Evolutionary conservation across 1,140 invertebrate genomes (phyloP), one percentile per base, ranked within the genome.

Genomic region (Macrocentrus cingulum): DNA sequence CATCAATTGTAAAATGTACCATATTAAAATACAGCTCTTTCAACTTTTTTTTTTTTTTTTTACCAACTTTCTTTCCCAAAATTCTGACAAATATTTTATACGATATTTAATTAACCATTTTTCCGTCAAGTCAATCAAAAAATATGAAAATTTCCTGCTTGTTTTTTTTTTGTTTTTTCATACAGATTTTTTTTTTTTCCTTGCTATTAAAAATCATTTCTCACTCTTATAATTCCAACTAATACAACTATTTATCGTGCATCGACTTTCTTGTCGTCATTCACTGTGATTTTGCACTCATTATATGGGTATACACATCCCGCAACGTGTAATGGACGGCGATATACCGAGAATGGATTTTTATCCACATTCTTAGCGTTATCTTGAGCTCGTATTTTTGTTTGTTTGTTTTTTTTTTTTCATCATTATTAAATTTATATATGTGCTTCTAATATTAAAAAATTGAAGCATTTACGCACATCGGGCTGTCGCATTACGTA

Each of bases 1-100:
- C 32, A 42, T 52, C 51, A 48, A 48, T 61, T 70, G 68, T 69
- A 70, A 70, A 70, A 58, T 63, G 62, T 65, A 68, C 45, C 54
- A 59, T 72, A 71, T 69, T 71, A 71, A 71, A 73, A 71, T 73
- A 72, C 68, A 65, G 53, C 51, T 70, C 58, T 62, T 66, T 44
- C 60, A 66, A n/a, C 46, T 48, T 58, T 64, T 11, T 62, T 37
- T 60, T 55, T 62, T 49, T 36, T 62, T 45, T 42, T 59, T 52
- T 55, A 32, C 15, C 19, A 36, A 53, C 36, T 54, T 58, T 56
- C 22, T 56, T 25, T 25, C 19, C 45, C 20, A n/a, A n/a, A 18
- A n/a, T 37, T 37, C 36, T 39, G 22, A 36, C 41, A 20, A n/a
- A 16, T 19, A 20, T 58, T 19, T 52, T 45, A 57, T 53, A 29